Conservation (phyloP, 2,113 vertebrate species). For the Prietella phreatophila region DNA sequence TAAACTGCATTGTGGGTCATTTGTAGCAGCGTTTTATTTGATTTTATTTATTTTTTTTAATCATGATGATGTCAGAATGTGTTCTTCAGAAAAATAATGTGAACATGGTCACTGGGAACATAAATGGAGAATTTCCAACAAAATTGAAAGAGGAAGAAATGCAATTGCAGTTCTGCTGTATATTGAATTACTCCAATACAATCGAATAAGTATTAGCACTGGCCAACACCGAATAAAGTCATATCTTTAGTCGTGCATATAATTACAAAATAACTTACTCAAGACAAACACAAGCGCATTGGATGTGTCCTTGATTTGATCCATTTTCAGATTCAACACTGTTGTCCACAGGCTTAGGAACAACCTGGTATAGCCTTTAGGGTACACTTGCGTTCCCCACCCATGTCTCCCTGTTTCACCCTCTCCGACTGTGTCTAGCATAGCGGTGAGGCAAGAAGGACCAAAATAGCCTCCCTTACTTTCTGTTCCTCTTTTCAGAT, state of each 20-base stretch:
- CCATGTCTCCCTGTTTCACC: slow-evolving; percentile 18
- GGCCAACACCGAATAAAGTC: not conserved
- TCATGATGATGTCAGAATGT: not conserved
- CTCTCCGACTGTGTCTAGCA: slow-evolving; percentile 36
- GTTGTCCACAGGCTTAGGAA: not conserved
- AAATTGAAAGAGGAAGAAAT: not conserved
- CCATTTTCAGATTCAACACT: not conserved
- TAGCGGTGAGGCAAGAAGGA: slow-evolving; percentile 44
- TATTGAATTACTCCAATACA: not conserved
- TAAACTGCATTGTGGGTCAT: slow-evolving; percentile 38
- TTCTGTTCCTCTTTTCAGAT: slow-evolving; percentile 77
- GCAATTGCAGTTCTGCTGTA: not conserved
- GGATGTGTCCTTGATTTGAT: not conserved
- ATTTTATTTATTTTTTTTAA: not conserved
- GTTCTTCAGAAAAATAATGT: not conserved
- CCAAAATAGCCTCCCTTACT: slow-evolving; percentile 69
- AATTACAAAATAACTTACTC: not conserved
- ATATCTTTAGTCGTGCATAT: not conserved
- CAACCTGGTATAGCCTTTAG: not conserved
- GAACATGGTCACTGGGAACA: not conserved
- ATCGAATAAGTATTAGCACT: not conserved
- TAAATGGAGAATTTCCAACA: not conserved
- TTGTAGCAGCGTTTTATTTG: not conserved
- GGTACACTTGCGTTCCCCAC: not conserved
- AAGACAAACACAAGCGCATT: not conserved